These are phyloP conservation scores for Micronycteris hirsuta DNA, from an alignment of 2,113 vertebrate genomes.

Conservation along the genomic window DNA sequence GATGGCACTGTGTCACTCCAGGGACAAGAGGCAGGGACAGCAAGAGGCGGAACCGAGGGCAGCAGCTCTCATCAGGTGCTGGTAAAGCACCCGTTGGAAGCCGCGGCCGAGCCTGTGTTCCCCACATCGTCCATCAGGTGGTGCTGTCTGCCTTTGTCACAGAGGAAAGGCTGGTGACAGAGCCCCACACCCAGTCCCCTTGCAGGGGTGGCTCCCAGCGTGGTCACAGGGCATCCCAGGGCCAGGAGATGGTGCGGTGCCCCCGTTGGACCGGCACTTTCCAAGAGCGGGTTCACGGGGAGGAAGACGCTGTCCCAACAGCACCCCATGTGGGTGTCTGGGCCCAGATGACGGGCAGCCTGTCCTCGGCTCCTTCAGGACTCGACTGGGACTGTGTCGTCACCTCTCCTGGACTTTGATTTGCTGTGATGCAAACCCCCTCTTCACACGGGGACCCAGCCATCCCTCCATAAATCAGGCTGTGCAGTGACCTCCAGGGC, in stretches of 20 bases:
- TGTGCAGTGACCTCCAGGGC: neutral
- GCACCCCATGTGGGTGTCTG: neutral
- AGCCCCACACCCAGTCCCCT: too few species aligned
- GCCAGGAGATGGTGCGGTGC: neutral
- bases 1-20: neutral
- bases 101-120: too few species aligned
- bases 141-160: neutral
- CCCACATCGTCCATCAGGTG: neutral
- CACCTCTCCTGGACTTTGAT: neutral
- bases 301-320: neutral
- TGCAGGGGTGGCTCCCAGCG: too few species aligned
- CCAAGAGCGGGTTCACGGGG: neutral
- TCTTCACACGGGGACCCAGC: rapidly evolving
- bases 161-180: neutral
- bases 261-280: neutral
- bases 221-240: neutral
- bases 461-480: neutral
- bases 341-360: neutral
- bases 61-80: neutral
- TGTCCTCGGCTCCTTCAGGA: neutral
- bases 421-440: neutral
- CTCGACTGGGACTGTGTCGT: rapidly evolving
- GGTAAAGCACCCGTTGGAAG: too few species aligned
- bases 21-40: neutral
- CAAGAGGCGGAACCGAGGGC: neutral